Evolutionary conservation across 2,113 vertebrate species (phyloP).

Genomic region (Limanda limanda): DNA sequence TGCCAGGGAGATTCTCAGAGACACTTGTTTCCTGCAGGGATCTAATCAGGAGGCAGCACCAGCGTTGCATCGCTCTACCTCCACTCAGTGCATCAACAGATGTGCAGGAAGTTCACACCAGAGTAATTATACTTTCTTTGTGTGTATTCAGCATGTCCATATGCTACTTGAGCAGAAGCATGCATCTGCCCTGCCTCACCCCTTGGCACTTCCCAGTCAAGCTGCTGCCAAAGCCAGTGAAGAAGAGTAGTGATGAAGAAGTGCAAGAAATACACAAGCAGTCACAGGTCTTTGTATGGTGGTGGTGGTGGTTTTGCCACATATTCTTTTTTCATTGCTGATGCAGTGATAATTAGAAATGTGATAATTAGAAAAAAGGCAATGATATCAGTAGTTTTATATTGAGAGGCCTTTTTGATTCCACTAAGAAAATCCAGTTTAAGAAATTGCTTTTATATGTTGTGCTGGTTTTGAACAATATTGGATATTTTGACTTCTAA

Average conservation of each 20-base stretch:
- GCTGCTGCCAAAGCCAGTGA: constrained; percentile 37
- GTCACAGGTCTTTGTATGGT: constrained; percentile 41
- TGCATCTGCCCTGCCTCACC: constrained; percentile 39
- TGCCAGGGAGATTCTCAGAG: constrained; percentile 40
- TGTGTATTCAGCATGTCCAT: constrained; percentile 56
- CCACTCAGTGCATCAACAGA: constrained; percentile 49
- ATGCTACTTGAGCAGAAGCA: constrained; percentile 54
- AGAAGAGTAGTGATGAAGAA: constrained; percentile 32
- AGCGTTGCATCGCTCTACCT: constrained; percentile 37
- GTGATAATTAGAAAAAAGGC: not conserved
- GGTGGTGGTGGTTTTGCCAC: constrained; percentile 65
- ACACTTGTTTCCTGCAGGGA: constrained; percentile 54
- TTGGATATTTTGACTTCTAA: no score
- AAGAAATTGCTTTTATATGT: no score
- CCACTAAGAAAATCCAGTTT: no score
- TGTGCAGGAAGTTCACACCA: constrained; percentile 58
- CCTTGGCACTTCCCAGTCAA: constrained; percentile 19
- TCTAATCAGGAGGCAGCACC: constrained; percentile 55
- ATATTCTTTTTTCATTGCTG: constrained; percentile 58
- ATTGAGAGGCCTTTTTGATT: not conserved
- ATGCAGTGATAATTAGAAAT: constrained; percentile 50
- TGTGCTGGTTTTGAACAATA: no score
- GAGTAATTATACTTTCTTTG: constrained; percentile 54
- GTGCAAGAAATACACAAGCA: constrained; percentile 15
- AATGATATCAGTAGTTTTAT: not conserved